Percentiles rank a stretch among this genome's conserved stretches.
These are phyloP conservation scores for Echinometra lucunter DNA, from an alignment of 53 echinoderm and acorn worm genomes.

Conservation along the genomic window DNA sequence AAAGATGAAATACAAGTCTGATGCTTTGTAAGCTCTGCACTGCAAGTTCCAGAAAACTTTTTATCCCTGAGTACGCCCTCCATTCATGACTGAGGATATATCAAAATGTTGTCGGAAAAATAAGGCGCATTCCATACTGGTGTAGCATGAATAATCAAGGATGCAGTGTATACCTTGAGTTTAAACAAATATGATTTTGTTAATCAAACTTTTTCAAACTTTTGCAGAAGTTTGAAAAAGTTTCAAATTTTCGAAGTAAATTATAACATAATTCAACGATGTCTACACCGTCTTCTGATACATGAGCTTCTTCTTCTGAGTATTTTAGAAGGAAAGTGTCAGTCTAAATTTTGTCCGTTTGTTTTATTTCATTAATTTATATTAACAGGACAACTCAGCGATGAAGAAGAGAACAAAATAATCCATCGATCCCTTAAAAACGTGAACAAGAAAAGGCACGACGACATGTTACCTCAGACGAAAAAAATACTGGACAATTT, in stretches of 20 bases:
- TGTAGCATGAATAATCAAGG: too few species aligned
- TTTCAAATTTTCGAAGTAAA: neutral
- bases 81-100: too few species aligned
- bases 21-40: too few species aligned
- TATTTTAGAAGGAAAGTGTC: neutral
- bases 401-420: neutral
- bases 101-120: too few species aligned
- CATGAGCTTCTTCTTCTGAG: neutral
- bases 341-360: neutral
- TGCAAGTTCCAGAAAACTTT: too few species aligned
- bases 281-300: neutral
- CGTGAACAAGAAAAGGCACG: neutral
- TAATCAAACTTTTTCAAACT: too few species aligned
- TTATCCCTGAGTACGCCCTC: too few species aligned
- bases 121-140: too few species aligned
- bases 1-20: too few species aligned
- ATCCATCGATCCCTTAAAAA: neutral
- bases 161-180: too few species aligned
- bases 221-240: neutral
- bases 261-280: neutral
- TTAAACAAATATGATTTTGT: too few species aligned
- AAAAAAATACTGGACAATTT: neutral
- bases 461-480: neutral
- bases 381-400: slow-evolving; percentile 41
- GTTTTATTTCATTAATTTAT: neutral